These are phyloP conservation scores for Clostera curtula DNA, from an alignment of 2,888 invertebrate genomes.

Conservation along the genomic window DNA sequence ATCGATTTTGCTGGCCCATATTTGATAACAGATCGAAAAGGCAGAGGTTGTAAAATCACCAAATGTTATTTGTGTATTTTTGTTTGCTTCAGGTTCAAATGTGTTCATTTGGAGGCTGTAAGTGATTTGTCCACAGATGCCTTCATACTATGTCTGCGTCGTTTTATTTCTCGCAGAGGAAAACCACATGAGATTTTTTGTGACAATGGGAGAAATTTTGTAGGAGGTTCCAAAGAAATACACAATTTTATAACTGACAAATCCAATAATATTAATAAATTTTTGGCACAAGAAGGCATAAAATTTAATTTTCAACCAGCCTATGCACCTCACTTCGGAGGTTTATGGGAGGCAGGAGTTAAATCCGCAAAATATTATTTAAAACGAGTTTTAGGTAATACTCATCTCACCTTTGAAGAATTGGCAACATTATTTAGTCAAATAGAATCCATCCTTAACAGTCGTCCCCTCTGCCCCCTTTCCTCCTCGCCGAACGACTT, in stretches of 20 bases:
- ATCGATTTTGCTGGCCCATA: constrained; percentile 11
- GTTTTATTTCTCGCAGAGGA: constrained; percentile 5
- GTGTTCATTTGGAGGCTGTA: neutral
- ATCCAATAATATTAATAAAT: constrained; percentile 2
- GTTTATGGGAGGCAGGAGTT: neutral
- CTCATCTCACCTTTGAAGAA: constrained; percentile 4
- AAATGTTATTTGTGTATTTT: constrained; percentile 3
- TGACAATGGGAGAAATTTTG: constrained; percentile 9
- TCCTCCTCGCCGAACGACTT: neutral
- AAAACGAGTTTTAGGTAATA: constrained; percentile 4
- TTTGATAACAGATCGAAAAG: constrained; percentile 1
- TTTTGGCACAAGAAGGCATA: constrained; percentile 6
- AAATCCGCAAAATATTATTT: neutral
- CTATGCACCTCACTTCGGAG: neutral
- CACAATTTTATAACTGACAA: neutral
- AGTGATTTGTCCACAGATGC: neutral
- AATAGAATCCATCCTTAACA: constrained; percentile 6
- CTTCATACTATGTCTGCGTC: neutral
- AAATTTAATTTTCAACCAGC: neutral
- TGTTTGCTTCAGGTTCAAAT: neutral
- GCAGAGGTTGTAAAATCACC: constrained; percentile 6
- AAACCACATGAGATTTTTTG: constrained; percentile 7
- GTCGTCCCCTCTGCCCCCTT: neutral
- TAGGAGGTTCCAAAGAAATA: constrained; percentile 2
- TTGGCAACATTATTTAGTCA: constrained; percentile 1